Conservation (phyloP, 2,888 invertebrate species). For the Fabriciana adippe region DNA sequence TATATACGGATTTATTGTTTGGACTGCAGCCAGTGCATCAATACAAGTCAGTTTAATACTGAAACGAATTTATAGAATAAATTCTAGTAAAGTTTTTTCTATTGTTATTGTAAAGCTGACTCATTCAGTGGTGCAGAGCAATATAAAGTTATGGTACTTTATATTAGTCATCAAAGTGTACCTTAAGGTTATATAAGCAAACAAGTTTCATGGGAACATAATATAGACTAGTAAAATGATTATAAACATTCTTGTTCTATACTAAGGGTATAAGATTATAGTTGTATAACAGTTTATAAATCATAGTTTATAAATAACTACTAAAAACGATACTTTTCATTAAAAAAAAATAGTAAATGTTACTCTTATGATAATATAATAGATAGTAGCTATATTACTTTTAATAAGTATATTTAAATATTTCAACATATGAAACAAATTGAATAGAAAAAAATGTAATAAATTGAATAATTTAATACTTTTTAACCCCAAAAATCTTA, state of each 20-base stretch:
- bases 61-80: constrained; percentile 11
- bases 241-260: constrained; percentile 38
- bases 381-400: too few species aligned
- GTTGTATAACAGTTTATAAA: neutral
- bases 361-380: too few species aligned
- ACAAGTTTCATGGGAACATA: constrained; percentile 37
- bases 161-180: constrained; percentile 41
- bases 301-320: too few species aligned
- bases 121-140: constrained; percentile 42
- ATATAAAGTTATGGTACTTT: constrained; percentile 37
- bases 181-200: constrained; percentile 41
- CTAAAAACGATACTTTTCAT: too few species aligned
- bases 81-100: constrained; percentile 25
- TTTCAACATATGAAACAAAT: too few species aligned
- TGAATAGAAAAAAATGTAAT: too few species aligned
- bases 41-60: constrained; percentile 30
- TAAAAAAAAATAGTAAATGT: too few species aligned
- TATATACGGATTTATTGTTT: constrained; percentile 37
- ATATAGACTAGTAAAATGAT: constrained; percentile 35
- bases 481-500: too few species aligned
- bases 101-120: constrained; percentile 48
- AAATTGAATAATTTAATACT: too few species aligned
- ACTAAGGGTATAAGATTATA: constrained; percentile 19
- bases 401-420: too few species aligned
- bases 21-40: constrained; percentile 44